These are phyloP conservation scores for Hypena proboscidalis DNA, from an alignment of 2,888 invertebrate genomes.

Conservation along the genomic window DNA sequence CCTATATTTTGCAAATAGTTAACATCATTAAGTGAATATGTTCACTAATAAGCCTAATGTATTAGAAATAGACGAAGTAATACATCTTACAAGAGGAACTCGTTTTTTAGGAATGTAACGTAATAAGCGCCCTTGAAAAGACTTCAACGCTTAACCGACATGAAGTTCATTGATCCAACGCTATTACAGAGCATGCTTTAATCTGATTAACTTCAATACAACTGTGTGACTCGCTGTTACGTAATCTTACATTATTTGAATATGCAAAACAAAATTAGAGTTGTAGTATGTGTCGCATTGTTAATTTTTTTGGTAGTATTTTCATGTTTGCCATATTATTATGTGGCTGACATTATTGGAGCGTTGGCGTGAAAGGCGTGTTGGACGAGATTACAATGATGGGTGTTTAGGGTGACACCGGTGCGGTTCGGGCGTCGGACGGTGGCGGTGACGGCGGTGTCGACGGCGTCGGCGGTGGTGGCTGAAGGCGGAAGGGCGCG, in stretches of 20 bases:
- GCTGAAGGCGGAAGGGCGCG: constrained; percentile 51
- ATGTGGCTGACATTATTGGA: constrained; percentile 14
- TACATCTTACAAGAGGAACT: constrained; percentile 38
- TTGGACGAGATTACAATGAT: constrained; percentile 6
- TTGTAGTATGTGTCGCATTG: constrained; percentile 3
- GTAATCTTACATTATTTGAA: constrained; percentile 30
- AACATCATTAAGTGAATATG: constrained; percentile 19
- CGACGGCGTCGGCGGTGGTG: constrained; percentile 14
- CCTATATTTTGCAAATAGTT: constrained; percentile 7
- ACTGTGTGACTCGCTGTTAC: constrained; percentile 34
- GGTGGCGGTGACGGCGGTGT: constrained; percentile 6
- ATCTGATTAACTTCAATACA: constrained; percentile 50
- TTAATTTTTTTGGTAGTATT: constrained; percentile 14
- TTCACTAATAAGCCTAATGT: constrained; percentile 16
- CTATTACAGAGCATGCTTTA: constrained; percentile 54
- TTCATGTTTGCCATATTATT: constrained; percentile 3
- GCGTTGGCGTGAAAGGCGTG: constrained; percentile 4
- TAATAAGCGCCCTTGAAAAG: constrained; percentile 80
- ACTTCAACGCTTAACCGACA: constrained; percentile 77
- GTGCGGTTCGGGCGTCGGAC: constrained; percentile 13
- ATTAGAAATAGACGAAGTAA: constrained; percentile 26
- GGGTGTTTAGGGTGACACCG: constrained; percentile 5
- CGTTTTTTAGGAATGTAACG: constrained; percentile 59
- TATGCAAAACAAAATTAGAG: constrained; percentile 13
- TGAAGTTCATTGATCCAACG: constrained; percentile 69